These are phyloP conservation scores for Melieria omissa DNA, from an alignment of 2,888 invertebrate genomes.

Conservation along the genomic window DNA sequence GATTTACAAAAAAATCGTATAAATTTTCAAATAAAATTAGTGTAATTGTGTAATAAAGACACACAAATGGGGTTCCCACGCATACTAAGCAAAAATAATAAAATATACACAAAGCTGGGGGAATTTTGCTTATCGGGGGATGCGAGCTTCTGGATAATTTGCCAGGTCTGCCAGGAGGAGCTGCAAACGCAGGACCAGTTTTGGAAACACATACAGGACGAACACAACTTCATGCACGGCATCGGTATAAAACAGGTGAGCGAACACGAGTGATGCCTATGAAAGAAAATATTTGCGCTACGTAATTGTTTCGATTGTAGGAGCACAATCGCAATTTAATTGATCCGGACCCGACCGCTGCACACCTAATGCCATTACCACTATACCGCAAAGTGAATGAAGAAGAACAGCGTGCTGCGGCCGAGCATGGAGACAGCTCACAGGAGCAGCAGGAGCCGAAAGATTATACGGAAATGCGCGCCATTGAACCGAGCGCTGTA, in stretches of 20 bases:
- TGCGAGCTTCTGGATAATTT: conserved; percentile 59
- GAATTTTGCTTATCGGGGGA: conserved; percentile 61
- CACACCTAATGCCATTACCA: conserved; percentile 50
- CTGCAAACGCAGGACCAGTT: conserved; percentile 61
- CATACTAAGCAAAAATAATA: conserved; percentile 62
- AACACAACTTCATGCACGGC: conserved; percentile 60
- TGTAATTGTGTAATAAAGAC: conserved; percentile 7
- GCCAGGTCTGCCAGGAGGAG: conserved; percentile 62
- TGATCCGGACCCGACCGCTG: conserved; percentile 52
- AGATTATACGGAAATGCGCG: conserved; percentile 58
- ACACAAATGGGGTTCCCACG: conserved; percentile 60
- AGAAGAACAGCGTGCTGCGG: conserved; percentile 52
- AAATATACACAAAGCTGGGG: conserved; percentile 61
- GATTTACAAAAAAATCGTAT: conserved; percentile 19
- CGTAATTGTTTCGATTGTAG: conserved; percentile 35
- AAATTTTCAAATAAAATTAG: conserved; percentile 32
- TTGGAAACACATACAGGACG: conserved; percentile 63
- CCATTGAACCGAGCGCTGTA: conserved; percentile 45
- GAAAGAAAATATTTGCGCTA: not conserved
- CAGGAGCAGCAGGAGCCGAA: conserved; percentile 57
- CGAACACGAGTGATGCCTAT: conserved; percentile 1
- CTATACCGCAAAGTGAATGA: conserved; percentile 53
- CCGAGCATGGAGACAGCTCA: conserved; percentile 42
- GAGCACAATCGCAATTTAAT: conserved; percentile 57
- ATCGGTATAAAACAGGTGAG: conserved; percentile 53